Percentiles rank a stretch among this genome's conserved stretches.
Conservation (phyloP, 2,797 vertebrate genomes). For the Strix occidentalis region DNA sequence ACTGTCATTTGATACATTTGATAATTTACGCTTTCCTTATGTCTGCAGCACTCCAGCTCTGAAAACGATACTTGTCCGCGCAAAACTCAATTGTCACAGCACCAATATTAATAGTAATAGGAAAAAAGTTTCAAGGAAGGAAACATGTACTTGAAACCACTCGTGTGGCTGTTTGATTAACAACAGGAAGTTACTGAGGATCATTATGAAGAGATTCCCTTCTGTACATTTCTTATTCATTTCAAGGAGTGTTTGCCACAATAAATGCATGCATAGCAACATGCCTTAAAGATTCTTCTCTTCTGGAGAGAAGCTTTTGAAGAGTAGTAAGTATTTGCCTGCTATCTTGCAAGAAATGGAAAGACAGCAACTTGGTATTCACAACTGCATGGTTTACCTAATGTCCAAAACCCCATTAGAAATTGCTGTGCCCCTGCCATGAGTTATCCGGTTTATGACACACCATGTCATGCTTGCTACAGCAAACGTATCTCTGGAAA, state of each 20-base stretch:
- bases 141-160: slow-evolving; percentile 22
- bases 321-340: neutral
- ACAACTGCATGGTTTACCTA: neutral
- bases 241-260: neutral
- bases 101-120: slow-evolving; percentile 1
- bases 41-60: neutral
- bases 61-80: slow-evolving; percentile 32
- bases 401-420: neutral
- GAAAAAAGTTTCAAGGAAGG: slow-evolving; percentile 30
- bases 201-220: neutral
- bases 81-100: neutral
- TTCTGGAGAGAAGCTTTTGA: neutral
- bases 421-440: neutral
- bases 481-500: neutral
- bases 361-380: neutral
- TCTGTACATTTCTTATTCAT: neutral
- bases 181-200: neutral
- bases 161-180: neutral
- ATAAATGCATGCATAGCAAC: neutral
- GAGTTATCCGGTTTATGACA: neutral
- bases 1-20: slow-evolving; percentile 17
- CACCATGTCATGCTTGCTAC: neutral
- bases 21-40: neutral
- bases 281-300: rapidly evolving
- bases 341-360: neutral